These are phyloP conservation scores for Stenopsyche tienmushanensis DNA, from an alignment of 1,140 invertebrate species.

Conservation along the genomic window DNA sequence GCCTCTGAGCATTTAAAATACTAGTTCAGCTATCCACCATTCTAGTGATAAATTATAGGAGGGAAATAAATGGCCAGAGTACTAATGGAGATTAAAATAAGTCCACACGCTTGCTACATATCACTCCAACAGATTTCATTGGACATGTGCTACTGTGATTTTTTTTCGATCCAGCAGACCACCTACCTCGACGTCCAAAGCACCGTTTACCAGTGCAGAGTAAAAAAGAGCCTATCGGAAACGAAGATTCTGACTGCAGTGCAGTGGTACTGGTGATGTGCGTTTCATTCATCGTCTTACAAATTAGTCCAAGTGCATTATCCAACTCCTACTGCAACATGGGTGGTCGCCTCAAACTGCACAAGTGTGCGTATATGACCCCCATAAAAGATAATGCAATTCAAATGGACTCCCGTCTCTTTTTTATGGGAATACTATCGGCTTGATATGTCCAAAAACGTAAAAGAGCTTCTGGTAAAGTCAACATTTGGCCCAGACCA, in stretches of 20 bases:
- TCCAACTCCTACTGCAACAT: conserved; percentile 7
- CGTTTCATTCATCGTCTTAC: conserved; percentile 10
- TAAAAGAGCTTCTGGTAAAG: too few relatives aligned
- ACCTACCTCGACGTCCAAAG: background rate
- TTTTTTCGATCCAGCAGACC: background rate
- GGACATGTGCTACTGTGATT: background rate
- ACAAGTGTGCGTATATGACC: background rate
- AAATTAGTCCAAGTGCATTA: conserved; percentile 2
- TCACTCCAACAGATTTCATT: background rate
- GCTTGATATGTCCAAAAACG: too few relatives aligned
- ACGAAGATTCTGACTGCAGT: background rate
- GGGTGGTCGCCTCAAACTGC: conserved; percentile 1
- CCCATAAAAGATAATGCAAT: background rate
- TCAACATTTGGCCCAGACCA: too few relatives aligned
- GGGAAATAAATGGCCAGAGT: background rate
- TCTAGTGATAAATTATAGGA: background rate
- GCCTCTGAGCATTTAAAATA: too few relatives aligned
- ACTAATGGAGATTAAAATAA: conserved; percentile 1
- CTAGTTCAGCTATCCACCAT: background rate
- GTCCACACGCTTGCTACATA: background rate
- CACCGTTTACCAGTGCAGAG: background rate
- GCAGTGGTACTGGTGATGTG: background rate
- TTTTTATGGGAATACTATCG: too few relatives aligned
- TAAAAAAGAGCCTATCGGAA: background rate
- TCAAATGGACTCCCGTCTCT: background rate